Percentiles rank a stretch among this genome's conserved stretches.
Evolutionary conservation across 2,888 invertebrate genomes (phyloP).

Genomic region (Mimumesa dahlbomi): DNA sequence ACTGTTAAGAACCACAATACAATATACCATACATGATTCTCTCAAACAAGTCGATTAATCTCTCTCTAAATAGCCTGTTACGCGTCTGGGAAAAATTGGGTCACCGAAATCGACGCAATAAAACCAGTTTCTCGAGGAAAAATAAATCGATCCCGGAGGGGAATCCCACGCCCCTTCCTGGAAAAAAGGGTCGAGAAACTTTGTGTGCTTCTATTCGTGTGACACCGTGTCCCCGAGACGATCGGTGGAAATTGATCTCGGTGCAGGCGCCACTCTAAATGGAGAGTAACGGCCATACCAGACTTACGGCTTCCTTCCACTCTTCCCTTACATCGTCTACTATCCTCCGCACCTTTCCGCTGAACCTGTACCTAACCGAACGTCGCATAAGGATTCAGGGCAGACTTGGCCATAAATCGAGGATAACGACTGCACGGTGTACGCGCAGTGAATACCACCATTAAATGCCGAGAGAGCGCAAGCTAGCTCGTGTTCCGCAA

Average conservation of each 20-base stretch:
- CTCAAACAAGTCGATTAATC: too few species aligned
- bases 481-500: constrained; percentile 62
- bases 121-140: not conserved
- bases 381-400: constrained; percentile 72
- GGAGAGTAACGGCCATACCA: constrained; percentile 55
- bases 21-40: too few species aligned
- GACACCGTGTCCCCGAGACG: constrained; percentile 21
- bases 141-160: constrained; percentile 5
- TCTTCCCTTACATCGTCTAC: constrained; percentile 31
- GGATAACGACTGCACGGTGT: constrained; percentile 70
- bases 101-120: not conserved
- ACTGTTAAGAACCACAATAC: too few species aligned
- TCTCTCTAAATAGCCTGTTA: too few species aligned
- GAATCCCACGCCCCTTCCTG: constrained; percentile 3
- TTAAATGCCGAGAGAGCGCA: constrained; percentile 64
- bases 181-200: constrained; percentile 19
- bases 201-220: constrained; percentile 7
- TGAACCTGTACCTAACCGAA: constrained; percentile 48
- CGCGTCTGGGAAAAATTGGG: not conserved
- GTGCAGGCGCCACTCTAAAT: constrained; percentile 60
- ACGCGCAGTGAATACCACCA: constrained; percentile 67
- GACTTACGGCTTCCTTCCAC: constrained; percentile 43
- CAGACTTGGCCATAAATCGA: constrained; percentile 71
- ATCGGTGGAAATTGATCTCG: constrained; percentile 47
- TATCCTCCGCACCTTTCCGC: constrained; percentile 39